Evolutionary conservation across 2,113 vertebrate genomes (phyloP).

Genomic region (Condylura cristata): DNA sequence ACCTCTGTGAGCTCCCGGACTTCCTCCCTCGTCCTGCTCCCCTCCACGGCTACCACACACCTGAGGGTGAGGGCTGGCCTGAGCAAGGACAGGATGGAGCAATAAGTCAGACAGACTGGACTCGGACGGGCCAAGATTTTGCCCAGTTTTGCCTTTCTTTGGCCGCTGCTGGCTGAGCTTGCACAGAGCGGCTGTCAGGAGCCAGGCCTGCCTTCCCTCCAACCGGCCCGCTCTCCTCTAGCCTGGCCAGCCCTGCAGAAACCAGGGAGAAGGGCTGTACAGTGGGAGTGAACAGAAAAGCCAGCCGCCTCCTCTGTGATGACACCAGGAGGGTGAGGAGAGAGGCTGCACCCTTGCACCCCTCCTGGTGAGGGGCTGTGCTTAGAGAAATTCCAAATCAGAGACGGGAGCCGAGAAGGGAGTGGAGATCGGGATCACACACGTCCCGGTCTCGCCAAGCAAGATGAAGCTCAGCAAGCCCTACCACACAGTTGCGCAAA

Average conservation of each 20-base stretch:
- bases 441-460: slow-evolving; percentile 64
- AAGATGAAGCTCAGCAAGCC: slow-evolving; percentile 69
- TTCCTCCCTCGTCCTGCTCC: neutral
- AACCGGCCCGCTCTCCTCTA: neutral
- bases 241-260: neutral
- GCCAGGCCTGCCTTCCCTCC: neutral
- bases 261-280: neutral
- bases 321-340: slow-evolving; percentile 48
- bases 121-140: too few species aligned
- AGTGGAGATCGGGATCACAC: slow-evolving; percentile 70
- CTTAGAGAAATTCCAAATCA: slow-evolving; percentile 31
- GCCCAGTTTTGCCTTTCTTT: too few species aligned
- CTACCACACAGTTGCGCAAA: slow-evolving; percentile 66
- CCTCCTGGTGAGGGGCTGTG: neutral
- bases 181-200: neutral
- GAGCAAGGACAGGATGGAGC: neutral
- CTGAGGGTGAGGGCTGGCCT: fast-evolving
- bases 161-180: neutral
- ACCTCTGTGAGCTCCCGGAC: neutral
- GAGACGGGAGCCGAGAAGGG: slow-evolving; percentile 65
- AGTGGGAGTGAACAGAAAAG: neutral
- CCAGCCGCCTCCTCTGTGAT: neutral
- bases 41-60: neutral
- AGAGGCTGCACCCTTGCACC: neutral
- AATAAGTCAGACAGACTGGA: neutral